Conservation (phyloP, 2,797 vertebrate species). For the Tenualosa ilisha region DNA sequence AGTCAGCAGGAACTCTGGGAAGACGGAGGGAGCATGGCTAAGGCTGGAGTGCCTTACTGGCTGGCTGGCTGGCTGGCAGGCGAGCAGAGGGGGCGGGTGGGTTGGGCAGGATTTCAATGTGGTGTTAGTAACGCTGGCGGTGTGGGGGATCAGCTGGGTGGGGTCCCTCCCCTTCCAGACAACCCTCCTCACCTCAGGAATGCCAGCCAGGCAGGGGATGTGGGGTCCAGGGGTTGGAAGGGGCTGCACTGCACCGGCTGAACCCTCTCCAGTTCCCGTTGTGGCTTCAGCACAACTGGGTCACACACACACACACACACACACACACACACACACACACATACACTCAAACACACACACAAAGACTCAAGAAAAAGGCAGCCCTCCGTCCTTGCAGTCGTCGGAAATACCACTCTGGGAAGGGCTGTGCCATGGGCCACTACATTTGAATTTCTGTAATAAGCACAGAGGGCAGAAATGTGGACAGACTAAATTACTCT, state of each 20-base stretch:
- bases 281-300: constrained; percentile 9
- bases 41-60: constrained; percentile 44
- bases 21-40: constrained; percentile 60
- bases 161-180: constrained; percentile 53
- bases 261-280: neutral
- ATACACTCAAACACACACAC: neutral
- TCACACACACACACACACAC: neutral
- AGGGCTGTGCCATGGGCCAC: neutral
- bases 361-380: neutral
- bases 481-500: neutral
- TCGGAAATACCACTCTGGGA: neutral
- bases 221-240: neutral
- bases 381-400: neutral
- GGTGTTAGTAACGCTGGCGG: constrained; percentile 47
- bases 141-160: constrained; percentile 64
- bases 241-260: neutral
- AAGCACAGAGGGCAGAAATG: neutral
- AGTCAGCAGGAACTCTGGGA: constrained; percentile 71
- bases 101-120: neutral
- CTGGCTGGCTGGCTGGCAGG: neutral
- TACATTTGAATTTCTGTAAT: constrained; percentile 1
- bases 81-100: neutral
- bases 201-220: constrained; percentile 17
- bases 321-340: neutral
- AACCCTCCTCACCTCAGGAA: constrained; percentile 17